Conservation (phyloP, 2,797 vertebrate species). For the Notamacropus eugenii region DNA sequence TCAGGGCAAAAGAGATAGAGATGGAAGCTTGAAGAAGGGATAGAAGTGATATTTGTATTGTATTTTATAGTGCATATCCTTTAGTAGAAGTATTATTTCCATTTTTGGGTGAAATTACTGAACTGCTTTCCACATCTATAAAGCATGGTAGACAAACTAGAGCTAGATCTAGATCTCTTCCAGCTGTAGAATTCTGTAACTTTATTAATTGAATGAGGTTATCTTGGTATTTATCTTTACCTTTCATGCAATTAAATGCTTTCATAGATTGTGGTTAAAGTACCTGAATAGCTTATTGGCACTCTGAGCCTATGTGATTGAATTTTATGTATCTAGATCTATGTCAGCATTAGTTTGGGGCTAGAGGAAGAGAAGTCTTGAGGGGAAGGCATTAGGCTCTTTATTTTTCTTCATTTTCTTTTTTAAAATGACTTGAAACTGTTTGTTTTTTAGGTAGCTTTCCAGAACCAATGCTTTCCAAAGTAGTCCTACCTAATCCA, state of each 20-base stretch:
- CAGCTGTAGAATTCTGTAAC: neutral
- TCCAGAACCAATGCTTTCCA: slow-evolving; percentile 72
- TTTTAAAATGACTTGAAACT: slow-evolving; percentile 29
- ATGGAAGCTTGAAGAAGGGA: neutral
- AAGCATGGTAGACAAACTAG: neutral
- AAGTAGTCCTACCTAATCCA: slow-evolving; percentile 55
- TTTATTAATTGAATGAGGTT: neutral
- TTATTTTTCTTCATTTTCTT: neutral
- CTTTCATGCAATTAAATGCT: neutral
- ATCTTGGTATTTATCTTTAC: neutral
- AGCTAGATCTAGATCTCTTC: neutral
- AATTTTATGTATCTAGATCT: neutral
- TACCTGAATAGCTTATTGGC: neutral
- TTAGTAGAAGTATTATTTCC: neutral
- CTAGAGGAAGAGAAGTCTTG: neutral
- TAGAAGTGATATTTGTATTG: neutral
- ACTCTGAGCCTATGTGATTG: neutral
- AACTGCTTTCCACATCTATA: neutral
- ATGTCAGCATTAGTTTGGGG: neutral
- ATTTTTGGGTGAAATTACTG: neutral
- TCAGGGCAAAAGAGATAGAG: neutral
- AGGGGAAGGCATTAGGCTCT: neutral
- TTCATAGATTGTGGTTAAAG: neutral
- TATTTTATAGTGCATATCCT: neutral
- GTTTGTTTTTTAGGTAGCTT: slow-evolving; percentile 76